These are phyloP conservation scores for Callocephalon fimbriatum DNA, from an alignment of 2,113 vertebrate genomes.

Conservation along the genomic window DNA sequence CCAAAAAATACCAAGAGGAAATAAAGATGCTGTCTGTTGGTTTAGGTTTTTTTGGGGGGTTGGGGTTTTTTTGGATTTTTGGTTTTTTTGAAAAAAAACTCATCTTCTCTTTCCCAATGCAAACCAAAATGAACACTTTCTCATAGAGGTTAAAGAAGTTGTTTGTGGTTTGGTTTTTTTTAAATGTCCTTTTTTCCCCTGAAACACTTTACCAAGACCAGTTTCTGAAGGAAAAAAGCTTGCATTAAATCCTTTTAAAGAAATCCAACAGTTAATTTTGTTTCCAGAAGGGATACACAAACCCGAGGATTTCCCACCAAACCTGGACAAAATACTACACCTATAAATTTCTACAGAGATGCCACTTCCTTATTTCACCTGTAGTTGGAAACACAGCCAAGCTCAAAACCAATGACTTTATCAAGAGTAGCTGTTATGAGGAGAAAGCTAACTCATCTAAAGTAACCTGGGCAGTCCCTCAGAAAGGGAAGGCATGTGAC, in stretches of 20 bases:
- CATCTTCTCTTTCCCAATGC: neutral
- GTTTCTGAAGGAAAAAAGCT: neutral
- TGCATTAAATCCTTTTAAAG: neutral
- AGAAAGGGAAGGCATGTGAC: neutral
- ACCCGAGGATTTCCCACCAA: neutral
- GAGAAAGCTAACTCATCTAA: neutral
- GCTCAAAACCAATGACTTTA: neutral
- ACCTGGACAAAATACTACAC: neutral
- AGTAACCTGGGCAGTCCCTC: constrained; percentile 16
- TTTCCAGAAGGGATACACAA: neutral
- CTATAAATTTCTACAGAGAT: neutral
- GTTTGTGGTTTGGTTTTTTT: neutral
- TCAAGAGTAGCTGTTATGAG: neutral
- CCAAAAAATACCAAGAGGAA: neutral
- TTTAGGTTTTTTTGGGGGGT: neutral
- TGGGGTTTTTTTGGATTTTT: neutral
- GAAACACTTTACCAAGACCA: neutral
- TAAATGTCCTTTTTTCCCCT: neutral
- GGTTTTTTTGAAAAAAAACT: neutral
- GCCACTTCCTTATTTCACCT: neutral
- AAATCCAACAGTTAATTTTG: neutral
- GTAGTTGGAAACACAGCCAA: neutral
- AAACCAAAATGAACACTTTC: neutral
- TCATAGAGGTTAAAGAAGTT: neutral
- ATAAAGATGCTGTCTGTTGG: neutral